Conservation (phyloP, 2,888 invertebrate species). For the Platycnemis pennipes region DNA sequence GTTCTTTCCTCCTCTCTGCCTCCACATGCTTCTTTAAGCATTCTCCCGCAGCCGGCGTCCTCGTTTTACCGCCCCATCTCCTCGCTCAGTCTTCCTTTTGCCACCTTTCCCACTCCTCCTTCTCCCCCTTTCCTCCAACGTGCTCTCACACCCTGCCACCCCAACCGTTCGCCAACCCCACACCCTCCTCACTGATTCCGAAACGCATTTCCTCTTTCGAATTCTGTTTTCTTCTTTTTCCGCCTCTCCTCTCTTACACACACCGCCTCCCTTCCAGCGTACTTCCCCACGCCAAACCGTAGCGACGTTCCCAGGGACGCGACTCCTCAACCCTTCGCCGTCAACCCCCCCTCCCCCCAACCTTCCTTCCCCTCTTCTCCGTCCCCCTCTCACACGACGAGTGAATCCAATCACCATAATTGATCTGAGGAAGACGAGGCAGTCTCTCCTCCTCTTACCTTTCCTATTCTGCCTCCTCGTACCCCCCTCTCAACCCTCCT, state of each 20-base stretch:
- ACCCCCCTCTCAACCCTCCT: background rate
- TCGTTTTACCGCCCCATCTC: background rate
- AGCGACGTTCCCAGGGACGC: background rate
- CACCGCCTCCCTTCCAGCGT: background rate
- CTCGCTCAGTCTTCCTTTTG: background rate
- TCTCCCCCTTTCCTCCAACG: background rate
- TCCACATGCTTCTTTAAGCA: background rate
- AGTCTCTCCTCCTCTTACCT: background rate
- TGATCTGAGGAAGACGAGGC: slow-evolving; percentile 45
- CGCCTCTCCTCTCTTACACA: background rate
- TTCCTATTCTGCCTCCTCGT: background rate
- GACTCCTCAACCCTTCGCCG: slow-evolving; percentile 17
- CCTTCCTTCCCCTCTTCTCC: background rate
- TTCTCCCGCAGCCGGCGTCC: background rate
- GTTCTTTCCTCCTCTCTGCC: background rate
- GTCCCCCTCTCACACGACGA: slow-evolving; percentile 9
- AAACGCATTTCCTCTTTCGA: slow-evolving; percentile 43
- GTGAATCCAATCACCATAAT: slow-evolving; percentile 68
- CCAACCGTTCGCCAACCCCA: background rate
- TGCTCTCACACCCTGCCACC: background rate
- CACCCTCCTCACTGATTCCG: slow-evolving; percentile 3
- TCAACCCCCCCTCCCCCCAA: background rate
- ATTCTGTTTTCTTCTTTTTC: background rate
- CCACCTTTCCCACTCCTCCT: background rate
- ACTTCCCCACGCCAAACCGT: background rate